A percentile compares a stretch with the other conserved stretches of the same genome.
These are phyloP conservation scores for Chironomus tentans DNA, from an alignment of 2,888 invertebrate species.

Conservation along the genomic window DNA sequence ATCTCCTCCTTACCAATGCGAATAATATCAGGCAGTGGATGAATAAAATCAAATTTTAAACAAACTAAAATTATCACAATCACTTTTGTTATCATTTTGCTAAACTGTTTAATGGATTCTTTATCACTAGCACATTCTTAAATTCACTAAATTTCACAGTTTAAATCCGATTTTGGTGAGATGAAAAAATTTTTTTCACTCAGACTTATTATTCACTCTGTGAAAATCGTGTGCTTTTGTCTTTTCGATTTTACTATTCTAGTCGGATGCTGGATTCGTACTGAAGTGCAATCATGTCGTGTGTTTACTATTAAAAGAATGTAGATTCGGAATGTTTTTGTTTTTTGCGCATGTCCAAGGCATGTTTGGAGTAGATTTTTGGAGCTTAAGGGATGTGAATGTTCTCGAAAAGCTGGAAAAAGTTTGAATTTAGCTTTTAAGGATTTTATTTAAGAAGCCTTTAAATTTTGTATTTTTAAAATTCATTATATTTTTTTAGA, in stretches of 20 bases:
- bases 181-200: background rate
- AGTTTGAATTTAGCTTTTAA: background rate
- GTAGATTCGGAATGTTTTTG: slow-evolving; percentile 3
- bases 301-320: slow-evolving; percentile 19
- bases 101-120: background rate
- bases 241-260: slow-evolving; percentile 13
- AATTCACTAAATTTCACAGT: background rate
- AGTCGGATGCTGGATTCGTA: slow-evolving; percentile 25
- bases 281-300: slow-evolving; percentile 21
- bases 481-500: background rate
- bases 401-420: background rate
- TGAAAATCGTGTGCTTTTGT: background rate
- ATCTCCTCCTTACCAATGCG: slow-evolving; percentile 28
- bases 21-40: slow-evolving; percentile 29
- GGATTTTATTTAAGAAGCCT: background rate
- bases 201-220: background rate
- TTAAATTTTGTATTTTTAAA: background rate
- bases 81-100: slow-evolving; percentile 23
- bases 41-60: slow-evolving; percentile 22
- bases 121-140: slow-evolving; percentile 23
- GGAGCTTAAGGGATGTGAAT: slow-evolving; percentile 15
- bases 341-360: background rate
- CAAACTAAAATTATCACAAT: slow-evolving; percentile 26
- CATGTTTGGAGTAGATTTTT: slow-evolving; percentile 6
- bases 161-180: background rate